Evolutionary conservation across 2,797 vertebrate genomes (phyloP).

Genomic region (Dryobates pubescens): DNA sequence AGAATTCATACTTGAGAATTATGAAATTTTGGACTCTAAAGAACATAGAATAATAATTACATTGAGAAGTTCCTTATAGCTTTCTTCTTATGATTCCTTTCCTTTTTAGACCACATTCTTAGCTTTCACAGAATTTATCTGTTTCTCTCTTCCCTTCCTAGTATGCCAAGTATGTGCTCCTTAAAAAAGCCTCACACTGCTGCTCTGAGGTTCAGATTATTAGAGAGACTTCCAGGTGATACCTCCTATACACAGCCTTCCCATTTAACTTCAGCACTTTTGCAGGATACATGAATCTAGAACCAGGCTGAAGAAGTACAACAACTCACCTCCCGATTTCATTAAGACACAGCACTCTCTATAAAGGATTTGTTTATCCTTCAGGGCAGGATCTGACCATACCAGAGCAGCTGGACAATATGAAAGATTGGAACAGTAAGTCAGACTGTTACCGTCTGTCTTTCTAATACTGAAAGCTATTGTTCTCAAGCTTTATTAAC

Average conservation of each 20-base stretch:
- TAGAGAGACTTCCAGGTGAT: background rate
- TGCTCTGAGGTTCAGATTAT: background rate
- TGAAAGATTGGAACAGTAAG: background rate
- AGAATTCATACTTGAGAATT: background rate
- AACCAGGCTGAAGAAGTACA: background rate
- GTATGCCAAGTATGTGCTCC: background rate
- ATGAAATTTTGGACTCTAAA: background rate
- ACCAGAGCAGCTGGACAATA: background rate
- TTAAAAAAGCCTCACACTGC: background rate
- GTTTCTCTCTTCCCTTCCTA: background rate
- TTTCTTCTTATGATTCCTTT: background rate
- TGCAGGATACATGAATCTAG: background rate
- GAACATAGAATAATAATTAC: background rate
- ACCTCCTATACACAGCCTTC: background rate
- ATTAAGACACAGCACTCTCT: background rate
- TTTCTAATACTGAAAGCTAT: conserved; percentile 1
- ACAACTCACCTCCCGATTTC: background rate
- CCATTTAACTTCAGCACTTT: background rate
- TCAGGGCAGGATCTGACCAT: conserved; percentile 6
- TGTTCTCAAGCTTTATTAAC: background rate
- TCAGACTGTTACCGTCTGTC: background rate
- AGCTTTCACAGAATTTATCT: background rate
- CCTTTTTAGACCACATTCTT: background rate
- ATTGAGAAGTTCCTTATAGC: background rate
- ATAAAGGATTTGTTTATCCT: conserved; percentile 29